Conservation (phyloP, 1,140 invertebrate genomes). For the Polypedilum pembai region DNA sequence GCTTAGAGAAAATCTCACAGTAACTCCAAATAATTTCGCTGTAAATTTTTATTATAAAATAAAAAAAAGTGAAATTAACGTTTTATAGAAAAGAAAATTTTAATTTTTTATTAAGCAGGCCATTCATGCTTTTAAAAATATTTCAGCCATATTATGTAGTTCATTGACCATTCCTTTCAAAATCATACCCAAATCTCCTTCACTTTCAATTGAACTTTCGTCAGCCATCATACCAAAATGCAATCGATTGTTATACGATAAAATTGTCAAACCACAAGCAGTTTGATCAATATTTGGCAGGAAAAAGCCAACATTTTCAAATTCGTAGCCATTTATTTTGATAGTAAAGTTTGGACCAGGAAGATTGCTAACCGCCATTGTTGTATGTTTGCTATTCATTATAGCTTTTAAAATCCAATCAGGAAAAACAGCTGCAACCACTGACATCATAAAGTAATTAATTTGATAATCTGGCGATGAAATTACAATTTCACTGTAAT, state of each 20-base stretch:
- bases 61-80: too few relatives aligned
- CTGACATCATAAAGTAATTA: slow-evolving; percentile 41
- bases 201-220: slow-evolving; percentile 35
- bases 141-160: slow-evolving; percentile 1
- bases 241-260: slow-evolving; percentile 40
- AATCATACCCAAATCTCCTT: slow-evolving; percentile 24
- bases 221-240: slow-evolving; percentile 40
- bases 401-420: slow-evolving; percentile 34
- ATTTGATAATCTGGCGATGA: slow-evolving; percentile 35
- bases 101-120: too few relatives aligned
- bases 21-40: too few relatives aligned
- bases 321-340: slow-evolving; percentile 34
- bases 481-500: slow-evolving; percentile 34
- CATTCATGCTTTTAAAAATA: not conserved
- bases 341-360: slow-evolving; percentile 36
- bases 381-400: slow-evolving; percentile 36
- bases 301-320: slow-evolving; percentile 40
- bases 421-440: slow-evolving; percentile 37
- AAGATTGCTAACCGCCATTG: slow-evolving; percentile 41
- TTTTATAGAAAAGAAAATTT: too few relatives aligned
- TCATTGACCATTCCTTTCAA: not conserved
- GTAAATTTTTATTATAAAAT: too few relatives aligned
- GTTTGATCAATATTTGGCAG: slow-evolving; percentile 39
- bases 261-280: slow-evolving; percentile 38
- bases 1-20: too few relatives aligned